Conservation (phyloP, 2,888 invertebrate genomes). For the Microctonus hyperodae region DNA sequence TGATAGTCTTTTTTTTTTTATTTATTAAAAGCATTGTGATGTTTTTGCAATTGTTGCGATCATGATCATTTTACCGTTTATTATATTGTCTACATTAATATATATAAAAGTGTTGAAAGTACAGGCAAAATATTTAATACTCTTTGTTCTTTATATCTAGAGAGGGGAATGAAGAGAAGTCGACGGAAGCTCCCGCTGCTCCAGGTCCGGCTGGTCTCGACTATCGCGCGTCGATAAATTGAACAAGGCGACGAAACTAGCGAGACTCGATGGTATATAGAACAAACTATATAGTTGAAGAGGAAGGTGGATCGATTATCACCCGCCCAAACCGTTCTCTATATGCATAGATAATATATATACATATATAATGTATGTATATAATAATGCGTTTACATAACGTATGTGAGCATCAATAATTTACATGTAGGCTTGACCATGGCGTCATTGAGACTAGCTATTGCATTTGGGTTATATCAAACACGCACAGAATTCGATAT, state of each 20-base stretch:
- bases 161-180: not conserved
- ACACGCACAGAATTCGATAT: no score
- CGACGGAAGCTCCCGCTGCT: conserved; percentile 9
- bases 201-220: conserved; percentile 21
- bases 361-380: not conserved
- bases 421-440: not conserved
- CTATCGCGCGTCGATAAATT: conserved; percentile 42
- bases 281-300: conserved; percentile 27
- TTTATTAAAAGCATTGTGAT: conserved; percentile 19
- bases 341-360: not conserved
- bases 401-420: not conserved
- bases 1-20: no score
- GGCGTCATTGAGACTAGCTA: no score
- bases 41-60: conserved; percentile 9
- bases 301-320: conserved; percentile 42
- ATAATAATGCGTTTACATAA: not conserved
- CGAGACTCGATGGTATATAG: conserved; percentile 18
- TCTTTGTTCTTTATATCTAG: not conserved
- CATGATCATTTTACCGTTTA: conserved; percentile 20
- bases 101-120: not conserved
- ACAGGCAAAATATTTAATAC: not conserved
- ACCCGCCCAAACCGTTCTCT: conserved; percentile 15
- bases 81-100: conserved; percentile 7
- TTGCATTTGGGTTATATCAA: no score
- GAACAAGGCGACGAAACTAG: conserved; percentile 40